Evolutionary conservation across 1,140 invertebrate genomes (phyloP), one percentile per base, ranked within the genome.

Genomic region (Drosophila rufa): DNA sequence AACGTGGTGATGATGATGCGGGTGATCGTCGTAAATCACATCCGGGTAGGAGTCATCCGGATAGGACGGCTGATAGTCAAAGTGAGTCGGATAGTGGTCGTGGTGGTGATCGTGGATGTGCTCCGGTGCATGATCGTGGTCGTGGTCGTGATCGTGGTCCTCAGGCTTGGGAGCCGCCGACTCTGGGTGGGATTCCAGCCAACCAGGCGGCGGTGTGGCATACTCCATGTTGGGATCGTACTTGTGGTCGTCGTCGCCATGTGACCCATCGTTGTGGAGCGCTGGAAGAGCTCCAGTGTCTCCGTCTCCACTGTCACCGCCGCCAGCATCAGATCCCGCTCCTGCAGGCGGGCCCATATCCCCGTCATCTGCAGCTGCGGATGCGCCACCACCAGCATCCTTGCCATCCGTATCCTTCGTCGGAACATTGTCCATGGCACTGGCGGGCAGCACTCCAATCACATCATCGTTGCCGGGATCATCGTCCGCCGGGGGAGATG

Each of bases 1-100:
- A 56, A 94, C 82, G 56, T 93, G 89, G 60, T 95, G 93, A 53
- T 70, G 79, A 50, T 84, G 82, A 30, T 68, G 75, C 17, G 58
- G 75, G 43, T 77, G 70, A 50, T 81, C 66, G 59, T 89, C 83
- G 25, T 87, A 93, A 46, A 91, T 80, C 57, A 94, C 86, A 48
- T 93, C 92, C 0, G 64, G 57, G 48, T 83, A 73, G 17, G 68
- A 30, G 22, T 57, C 74, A 40, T 75, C 64, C 9, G 75, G 59
- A 46, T 78, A 74, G 43, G 85, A 74, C 9, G 56, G 58, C 55
- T 79, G 74, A 57, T 89, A 76, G 40, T 73, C 67, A 53, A 51
- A 74, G 30, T 85, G 62, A 8, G 50, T 22, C 5, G 69, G 74
- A 19, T 80, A 67, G 76, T 92, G 81, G 48, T 70, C 46, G 60